Base-by-base conservation (phyloP, 2,113 vertebrate genomes). In the Phalacrocorax aristotelis region DNA sequence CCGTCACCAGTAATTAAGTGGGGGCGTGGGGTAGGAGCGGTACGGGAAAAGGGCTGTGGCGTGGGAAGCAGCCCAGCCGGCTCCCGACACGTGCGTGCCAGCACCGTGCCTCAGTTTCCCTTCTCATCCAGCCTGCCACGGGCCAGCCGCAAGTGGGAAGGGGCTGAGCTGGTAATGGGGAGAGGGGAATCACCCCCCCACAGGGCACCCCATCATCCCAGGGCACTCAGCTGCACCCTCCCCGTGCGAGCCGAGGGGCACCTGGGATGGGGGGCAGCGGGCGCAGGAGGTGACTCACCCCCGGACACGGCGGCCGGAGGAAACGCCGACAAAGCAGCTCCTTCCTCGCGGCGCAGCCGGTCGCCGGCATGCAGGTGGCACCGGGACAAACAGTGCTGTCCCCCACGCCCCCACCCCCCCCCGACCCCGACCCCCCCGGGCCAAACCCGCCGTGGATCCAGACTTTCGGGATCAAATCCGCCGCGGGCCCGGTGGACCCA, bases 211-310 rank as follows among this genome's bases (percentile, higher is more conserved):
- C 54, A 20, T 4, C 19, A 34, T 6, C 7, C 36, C 13, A 2
- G 18, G 36, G n/a, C 15, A 34, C 36, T 27, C 6, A 3, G 36
- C 51, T 40, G 36, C 70, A 17, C 18, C 30, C 76, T 40, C 21
- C 27, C n/a, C n/a, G 13, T 2, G 23, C 3, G 32, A 44, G 12
- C 55, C 5, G 6, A 19, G 78, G 78, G 51, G 44, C 29, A 11
- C 2, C 17, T 16, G 64, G 75, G 42, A 7, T 0, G 46, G 69
- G 75, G 48, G 6, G 5, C 49, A n/a, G 78, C 0, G 13, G 38
- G 55, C 2, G 8, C 69, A 6, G 60, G 83, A 42, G 79, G 87
- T 77, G 87, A 52, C 57, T 57, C 74, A 81, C 7, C 9, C 6
- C 2, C 2, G 1, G 66, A 10, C 57, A 11, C 2, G 3, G 17